Percentiles rank a stretch among this genome's conserved stretches.
Evolutionary conservation across 1,140 invertebrate genomes (phyloP).

Genomic region (Sipha flava): DNA sequence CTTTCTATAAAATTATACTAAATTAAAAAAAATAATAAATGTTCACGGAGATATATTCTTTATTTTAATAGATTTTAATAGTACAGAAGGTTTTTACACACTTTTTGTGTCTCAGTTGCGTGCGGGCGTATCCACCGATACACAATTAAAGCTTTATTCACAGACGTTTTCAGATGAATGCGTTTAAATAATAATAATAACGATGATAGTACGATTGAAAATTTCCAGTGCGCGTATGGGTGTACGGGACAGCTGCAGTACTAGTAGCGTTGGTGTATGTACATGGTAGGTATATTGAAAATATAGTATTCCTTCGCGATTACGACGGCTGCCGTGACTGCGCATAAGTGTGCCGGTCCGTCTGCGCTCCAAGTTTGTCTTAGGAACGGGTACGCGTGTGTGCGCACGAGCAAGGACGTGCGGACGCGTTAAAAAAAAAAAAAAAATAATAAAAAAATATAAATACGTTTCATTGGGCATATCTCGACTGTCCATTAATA

Average conservation of each 20-base stretch:
- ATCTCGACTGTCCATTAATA: conserved; percentile 13
- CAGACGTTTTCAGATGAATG: background rate
- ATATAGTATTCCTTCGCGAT: background rate
- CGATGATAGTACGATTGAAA: background rate
- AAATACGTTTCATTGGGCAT: conserved; percentile 20
- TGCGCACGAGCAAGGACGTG: no score
- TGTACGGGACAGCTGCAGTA: background rate
- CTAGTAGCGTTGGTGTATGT: background rate
- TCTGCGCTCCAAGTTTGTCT: conserved; percentile 26
- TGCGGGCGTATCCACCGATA: background rate
- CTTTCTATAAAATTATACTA: no score
- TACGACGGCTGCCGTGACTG: conserved; percentile 19
- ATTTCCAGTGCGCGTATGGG: background rate
- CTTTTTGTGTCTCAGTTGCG: background rate
- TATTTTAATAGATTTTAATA: no score
- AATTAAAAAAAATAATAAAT: no score
- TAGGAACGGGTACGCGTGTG: background rate
- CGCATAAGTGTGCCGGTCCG: conserved; percentile 24
- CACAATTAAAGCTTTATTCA: background rate
- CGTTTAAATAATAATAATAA: conserved; percentile 9
- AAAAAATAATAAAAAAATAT: background rate
- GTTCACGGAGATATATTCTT: no score
- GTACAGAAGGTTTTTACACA: background rate
- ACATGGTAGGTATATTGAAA: no score
- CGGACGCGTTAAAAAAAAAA: background rate